Evolutionary conservation across 2,888 invertebrate species (phyloP).

Genomic region (Pocota personata): DNA sequence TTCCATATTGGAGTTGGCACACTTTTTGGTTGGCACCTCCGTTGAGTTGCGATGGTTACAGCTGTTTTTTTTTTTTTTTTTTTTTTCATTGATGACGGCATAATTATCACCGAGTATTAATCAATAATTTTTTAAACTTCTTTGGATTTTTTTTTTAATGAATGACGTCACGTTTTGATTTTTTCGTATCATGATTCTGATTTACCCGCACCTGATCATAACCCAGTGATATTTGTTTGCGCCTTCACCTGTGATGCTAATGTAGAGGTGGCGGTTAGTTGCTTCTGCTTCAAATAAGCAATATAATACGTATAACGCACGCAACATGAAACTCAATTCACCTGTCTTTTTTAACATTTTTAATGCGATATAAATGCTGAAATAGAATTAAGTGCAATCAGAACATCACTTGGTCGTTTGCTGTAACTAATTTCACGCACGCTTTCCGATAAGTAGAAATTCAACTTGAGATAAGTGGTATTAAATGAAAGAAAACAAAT

Average conservation of each 20-base stretch:
- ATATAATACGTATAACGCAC: constrained; percentile 19
- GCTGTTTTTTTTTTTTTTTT: not conserved
- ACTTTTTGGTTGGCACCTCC: constrained; percentile 30
- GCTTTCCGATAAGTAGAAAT: constrained; percentile 27
- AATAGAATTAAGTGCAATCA: constrained; percentile 44
- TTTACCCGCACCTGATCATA: not conserved
- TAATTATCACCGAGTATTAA: constrained; percentile 14
- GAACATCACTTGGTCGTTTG: constrained; percentile 51
- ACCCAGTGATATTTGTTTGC: not conserved
- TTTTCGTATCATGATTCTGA: not conserved
- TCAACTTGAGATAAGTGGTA: not conserved
- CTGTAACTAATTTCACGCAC: constrained; percentile 62
- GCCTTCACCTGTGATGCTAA: constrained; percentile 24
- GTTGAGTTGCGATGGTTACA: not conserved
- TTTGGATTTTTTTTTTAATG: not conserved
- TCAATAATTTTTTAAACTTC: not conserved
- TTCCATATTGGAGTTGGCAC: constrained; percentile 45
- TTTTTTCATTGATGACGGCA: constrained; percentile 20
- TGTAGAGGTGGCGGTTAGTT: not conserved
- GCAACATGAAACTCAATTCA: constrained; percentile 2
- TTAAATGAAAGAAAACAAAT: not conserved
- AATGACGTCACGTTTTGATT: constrained; percentile 28
- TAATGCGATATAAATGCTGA: constrained; percentile 8
- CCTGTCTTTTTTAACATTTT: constrained; percentile 18
- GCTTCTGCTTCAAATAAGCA: not conserved